Percentiles rank a stretch among this genome's conserved stretches.
These are phyloP conservation scores for Acrossocheilus fasciatus DNA, from an alignment of 2,797 vertebrate species.

Conservation along the genomic window DNA sequence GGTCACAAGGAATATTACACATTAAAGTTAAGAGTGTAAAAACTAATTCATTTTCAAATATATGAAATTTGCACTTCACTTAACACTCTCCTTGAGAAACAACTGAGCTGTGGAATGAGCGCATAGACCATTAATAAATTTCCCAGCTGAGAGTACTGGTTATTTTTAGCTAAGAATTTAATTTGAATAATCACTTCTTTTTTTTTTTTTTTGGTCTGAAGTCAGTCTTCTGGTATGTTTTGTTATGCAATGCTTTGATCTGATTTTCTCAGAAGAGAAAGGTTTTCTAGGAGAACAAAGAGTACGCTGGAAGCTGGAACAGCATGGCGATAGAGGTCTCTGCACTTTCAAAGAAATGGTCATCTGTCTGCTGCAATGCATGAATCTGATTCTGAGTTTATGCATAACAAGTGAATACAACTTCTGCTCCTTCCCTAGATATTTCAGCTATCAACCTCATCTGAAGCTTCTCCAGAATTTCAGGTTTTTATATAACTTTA, in stretches of 20 bases:
- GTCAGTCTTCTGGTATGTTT: constrained; percentile 69
- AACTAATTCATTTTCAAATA: background rate
- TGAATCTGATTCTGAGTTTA: background rate
- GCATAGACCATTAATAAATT: constrained; percentile 36
- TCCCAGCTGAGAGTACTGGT: constrained; percentile 55
- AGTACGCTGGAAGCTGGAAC: background rate
- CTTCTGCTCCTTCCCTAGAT: background rate
- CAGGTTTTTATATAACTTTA: background rate
- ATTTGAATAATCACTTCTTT: constrained; percentile 68
- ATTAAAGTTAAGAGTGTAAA: background rate
- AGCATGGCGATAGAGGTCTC: background rate
- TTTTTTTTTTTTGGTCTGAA: constrained; percentile 55
- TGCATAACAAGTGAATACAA: background rate
- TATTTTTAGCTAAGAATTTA: constrained; percentile 68
- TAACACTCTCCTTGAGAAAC: background rate
- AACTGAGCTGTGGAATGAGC: constrained; percentile 11
- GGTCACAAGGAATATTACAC: background rate
- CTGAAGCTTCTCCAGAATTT: background rate
- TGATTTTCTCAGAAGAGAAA: constrained; percentile 43
- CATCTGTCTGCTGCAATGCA: background rate
- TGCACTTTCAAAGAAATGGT: background rate
- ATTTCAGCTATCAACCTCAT: background rate
- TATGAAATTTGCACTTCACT: background rate
- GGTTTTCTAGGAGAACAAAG: background rate
- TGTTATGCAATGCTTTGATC: constrained; percentile 68